These are phyloP conservation scores for Gambusia holbrooki DNA, from an alignment of 2,113 vertebrate species.

Conservation along the genomic window DNA sequence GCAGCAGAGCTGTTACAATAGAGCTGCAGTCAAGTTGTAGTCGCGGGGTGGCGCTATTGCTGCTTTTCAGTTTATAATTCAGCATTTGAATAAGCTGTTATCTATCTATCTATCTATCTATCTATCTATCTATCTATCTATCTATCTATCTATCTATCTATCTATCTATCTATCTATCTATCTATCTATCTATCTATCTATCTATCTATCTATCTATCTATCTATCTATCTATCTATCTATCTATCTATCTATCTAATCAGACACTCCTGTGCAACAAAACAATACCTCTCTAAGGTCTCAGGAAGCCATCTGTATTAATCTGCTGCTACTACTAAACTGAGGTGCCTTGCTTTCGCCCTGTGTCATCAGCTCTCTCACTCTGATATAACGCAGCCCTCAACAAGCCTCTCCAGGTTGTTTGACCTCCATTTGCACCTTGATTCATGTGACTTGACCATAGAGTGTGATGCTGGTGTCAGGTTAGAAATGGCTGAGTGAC, in stretches of 20 bases:
- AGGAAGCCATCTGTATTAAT: not conserved
- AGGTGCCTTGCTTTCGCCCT: not conserved
- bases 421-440: not conserved
- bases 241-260: not conserved
- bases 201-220: conserved; percentile 11
- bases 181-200: conserved; percentile 1
- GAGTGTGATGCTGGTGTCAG: not conserved
- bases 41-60: conserved; percentile 64
- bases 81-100: not conserved
- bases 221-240: conserved; percentile 1
- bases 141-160: conserved; percentile 10
- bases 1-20: conserved; percentile 19
- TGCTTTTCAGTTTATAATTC: not conserved
- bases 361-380: not conserved
- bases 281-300: not conserved
- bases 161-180: conserved; percentile 2
- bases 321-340: not conserved
- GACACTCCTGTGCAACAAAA: not conserved
- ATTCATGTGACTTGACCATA: not conserved
- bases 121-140: conserved; percentile 1
- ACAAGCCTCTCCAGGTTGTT: too few relatives aligned
- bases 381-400: too few relatives aligned
- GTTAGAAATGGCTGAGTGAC: not conserved
- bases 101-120: conserved; percentile 2
- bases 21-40: not conserved